Evolutionary conservation across 1,140 invertebrate species (phyloP), one percentile per base, ranked within the genome.

Genomic region (Popillia japonica): DNA sequence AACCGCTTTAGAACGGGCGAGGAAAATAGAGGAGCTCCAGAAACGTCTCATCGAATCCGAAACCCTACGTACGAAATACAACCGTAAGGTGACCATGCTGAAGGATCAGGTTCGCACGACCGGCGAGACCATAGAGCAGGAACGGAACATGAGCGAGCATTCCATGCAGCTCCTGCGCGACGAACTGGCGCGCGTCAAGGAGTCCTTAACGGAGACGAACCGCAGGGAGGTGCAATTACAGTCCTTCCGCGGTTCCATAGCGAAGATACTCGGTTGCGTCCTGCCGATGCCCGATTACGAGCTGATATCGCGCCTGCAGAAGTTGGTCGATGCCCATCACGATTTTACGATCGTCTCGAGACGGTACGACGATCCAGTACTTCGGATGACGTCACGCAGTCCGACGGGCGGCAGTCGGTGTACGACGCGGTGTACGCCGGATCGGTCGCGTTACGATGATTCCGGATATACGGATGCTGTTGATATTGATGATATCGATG

Each of bases 21-120:
- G 94, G 42, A 96, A 95, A 87, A 92, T 96, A 78, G 94, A 96
- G 84, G 94, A 96, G 74, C 87, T 96, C 0, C 93, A 95, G 81
- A 94, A 94, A 85, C 90, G 91, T 78, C 83, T 94, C 3, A 90
- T 93, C 22, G 93, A 94, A 82, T 92, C 91, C 23, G 94, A 95
- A 85, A 88, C 93, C 81, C 81, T 94, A 9, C 88, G 93, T 41
- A 91, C 90, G 4, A 89, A 92, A 64, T 94, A 93, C 84, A 92
- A 90, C 79, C 88, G 92, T 55, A 94, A 94, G 86, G 89, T 94
- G 0, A 90, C 89, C 73, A 86, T 94, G 23, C 82, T 94, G 55
- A 94, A 94, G 85, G 93, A 93, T 80, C 92, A 93, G 86, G 86
- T 93, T 17, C 87, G 92, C 61, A 87, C 89, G 0, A 90, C 90